A percentile compares a stretch with the other conserved stretches of the same genome.
Conservation (phyloP, 2,797 vertebrate genomes). For the Selene dorsalis region DNA sequence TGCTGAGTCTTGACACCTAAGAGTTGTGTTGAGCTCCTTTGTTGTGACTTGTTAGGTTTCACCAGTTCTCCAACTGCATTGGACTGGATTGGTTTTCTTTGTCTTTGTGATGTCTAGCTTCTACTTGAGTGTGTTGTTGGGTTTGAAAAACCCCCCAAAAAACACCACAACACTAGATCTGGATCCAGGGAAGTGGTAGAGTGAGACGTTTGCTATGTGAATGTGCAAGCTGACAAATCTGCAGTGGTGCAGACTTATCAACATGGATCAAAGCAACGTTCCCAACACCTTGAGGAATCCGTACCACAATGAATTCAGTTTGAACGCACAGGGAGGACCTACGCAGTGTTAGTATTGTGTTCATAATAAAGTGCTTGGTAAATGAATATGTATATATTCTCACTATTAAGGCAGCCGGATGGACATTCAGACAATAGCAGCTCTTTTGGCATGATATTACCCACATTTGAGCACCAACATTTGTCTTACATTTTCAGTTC, state of each 20-base stretch:
- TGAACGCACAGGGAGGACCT: neutral
- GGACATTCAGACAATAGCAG: conserved; percentile 38
- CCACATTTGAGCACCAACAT: conserved; percentile 42
- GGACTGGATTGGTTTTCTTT: neutral
- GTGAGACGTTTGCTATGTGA: neutral
- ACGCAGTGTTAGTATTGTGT: neutral
- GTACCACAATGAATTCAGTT: neutral
- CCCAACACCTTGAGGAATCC: neutral
- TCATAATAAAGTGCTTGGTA: neutral
- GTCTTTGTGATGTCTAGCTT: neutral
- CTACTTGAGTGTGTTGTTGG: too few relatives aligned
- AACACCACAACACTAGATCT: neutral
- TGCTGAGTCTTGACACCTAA: neutral
- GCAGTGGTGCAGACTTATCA: neutral
- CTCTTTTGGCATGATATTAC: conserved; percentile 49
- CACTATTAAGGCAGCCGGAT: conserved; percentile 45
- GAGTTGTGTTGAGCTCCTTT: too few relatives aligned
- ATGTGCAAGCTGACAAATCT: neutral
- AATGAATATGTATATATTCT: conserved; percentile 1
- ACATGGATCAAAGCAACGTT: neutral
- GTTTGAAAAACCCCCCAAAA: too few relatives aligned
- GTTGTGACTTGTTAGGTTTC: too few relatives aligned
- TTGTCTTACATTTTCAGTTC: conserved; percentile 54
- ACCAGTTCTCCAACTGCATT: neutral
- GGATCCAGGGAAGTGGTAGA: neutral